Conservation (phyloP, 2,888 invertebrate genomes). For the Tiliacea citrago region DNA sequence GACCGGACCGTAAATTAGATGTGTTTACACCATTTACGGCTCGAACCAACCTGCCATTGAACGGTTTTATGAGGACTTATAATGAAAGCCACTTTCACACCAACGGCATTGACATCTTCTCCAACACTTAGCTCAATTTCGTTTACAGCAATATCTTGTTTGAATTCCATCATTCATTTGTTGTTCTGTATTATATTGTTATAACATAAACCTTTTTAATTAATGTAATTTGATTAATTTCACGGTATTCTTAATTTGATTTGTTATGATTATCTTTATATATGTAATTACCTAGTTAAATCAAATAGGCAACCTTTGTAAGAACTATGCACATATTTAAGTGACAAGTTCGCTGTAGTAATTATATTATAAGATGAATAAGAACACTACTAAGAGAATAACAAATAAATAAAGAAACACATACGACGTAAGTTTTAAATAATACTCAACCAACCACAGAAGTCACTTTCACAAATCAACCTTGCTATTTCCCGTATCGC, state of each 20-base stretch:
- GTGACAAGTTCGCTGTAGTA: no score
- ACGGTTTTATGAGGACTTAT: neutral
- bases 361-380: no score
- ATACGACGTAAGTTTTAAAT: neutral
- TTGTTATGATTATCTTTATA: no score
- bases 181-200: neutral
- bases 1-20: neutral
- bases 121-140: neutral
- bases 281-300: no score
- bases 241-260: neutral
- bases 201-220: neutral
- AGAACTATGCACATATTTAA: no score
- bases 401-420: no score
- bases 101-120: neutral
- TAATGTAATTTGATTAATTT: neutral
- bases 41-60: neutral
- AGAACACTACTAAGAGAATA: no score
- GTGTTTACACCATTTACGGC: neutral
- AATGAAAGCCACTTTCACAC: neutral
- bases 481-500: constrained; percentile 45
- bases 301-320: no score
- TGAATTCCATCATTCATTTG: neutral
- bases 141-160: neutral
- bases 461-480: constrained; percentile 34
- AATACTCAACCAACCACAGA: neutral